Evolutionary conservation across 2,113 vertebrate genomes (phyloP), one percentile per base, ranked within the genome.

Genomic region (Melierax canorus): DNA sequence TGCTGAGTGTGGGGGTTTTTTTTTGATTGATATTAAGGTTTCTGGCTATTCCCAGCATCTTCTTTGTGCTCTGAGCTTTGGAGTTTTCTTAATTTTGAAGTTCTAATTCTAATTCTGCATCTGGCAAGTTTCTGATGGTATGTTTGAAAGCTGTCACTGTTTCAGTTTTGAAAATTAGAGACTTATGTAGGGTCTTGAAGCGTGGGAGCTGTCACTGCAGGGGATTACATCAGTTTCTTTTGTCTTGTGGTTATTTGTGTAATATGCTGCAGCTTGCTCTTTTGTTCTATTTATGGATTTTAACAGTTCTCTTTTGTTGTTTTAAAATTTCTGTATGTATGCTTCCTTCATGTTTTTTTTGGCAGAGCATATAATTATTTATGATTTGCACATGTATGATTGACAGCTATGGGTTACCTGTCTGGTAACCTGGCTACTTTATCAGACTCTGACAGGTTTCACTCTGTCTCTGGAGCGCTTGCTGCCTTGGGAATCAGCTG

Each of bases 331-430:
- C 55, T 71, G 8, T 62, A 6, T 9, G n/a, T 62, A 8, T 34
- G 59, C 43, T 93, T 59, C n/a, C 30, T 56, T 59, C 23, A 0
- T 60, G 41, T 5, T 20, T 29, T 68, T 73, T 84, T 90, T 78
- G 63, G 63, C 76, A 81, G 56, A 78, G 27, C 39, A 11, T 30
- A 4, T 24, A 45, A 23, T 83, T 63, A 27, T 30, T 74, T 56
- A 10, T 87, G 69, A 15, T 75, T 74, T 86, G 67, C 26, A 18
- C 6, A 3, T 0, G 0, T 43, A 3, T 81, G 92, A 84, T 38
- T 87, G 90, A 71, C 69, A 74, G 46, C 60, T 79, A 7, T 30
- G 80, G 79, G 81, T 96, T 90, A 90, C 94, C 91, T 93, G 71
- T 23, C 93, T 15, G 6, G 50, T 66, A 39, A 46, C 56, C 63